A percentile compares a stretch with the other conserved stretches of the same genome.
These are phyloP conservation scores for Campaea margaritaria DNA, from an alignment of 2,888 invertebrate genomes.

Conservation along the genomic window DNA sequence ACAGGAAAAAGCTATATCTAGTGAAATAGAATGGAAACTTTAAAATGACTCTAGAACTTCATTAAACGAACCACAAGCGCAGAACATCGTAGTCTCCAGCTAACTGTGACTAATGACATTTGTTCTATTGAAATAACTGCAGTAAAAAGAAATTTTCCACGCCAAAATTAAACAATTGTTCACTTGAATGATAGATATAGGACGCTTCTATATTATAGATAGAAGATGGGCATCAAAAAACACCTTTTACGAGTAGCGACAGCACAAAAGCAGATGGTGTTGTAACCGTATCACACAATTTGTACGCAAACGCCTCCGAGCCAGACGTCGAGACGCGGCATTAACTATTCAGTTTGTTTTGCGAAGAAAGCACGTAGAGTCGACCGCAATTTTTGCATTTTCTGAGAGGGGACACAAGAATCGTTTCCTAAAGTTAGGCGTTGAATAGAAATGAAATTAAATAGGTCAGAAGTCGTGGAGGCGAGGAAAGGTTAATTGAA, in stretches of 20 bases:
- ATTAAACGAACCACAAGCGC: slow-evolving; percentile 46
- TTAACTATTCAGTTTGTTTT: slow-evolving; percentile 34
- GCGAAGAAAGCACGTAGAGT: slow-evolving; percentile 16
- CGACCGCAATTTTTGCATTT: slow-evolving; percentile 34
- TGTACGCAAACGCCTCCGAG: slow-evolving; percentile 23
- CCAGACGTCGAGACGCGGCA: slow-evolving; percentile 22
- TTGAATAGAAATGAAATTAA: slow-evolving; percentile 65
- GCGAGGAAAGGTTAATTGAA: slow-evolving; percentile 70
- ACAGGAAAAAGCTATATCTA: slow-evolving; percentile 22
- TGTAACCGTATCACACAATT: slow-evolving; percentile 28
- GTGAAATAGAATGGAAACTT: slow-evolving; percentile 45
- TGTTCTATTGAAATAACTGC: slow-evolving; percentile 30
- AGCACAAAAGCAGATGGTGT: slow-evolving; percentile 9
- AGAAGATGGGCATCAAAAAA: not conserved
- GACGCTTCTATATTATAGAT: not conserved
- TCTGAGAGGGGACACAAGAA: slow-evolving; percentile 24
- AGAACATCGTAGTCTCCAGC: slow-evolving; percentile 44
- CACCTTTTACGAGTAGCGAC: not conserved
- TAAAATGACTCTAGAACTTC: slow-evolving; percentile 42
- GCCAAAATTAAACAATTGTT: not conserved
- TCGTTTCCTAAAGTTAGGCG: slow-evolving; percentile 34
- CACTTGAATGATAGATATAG: not conserved
- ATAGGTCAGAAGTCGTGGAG: slow-evolving; percentile 62
- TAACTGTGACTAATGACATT: slow-evolving; percentile 46
- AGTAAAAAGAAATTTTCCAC: not conserved